Conservation (phyloP, 2,888 invertebrate species). For the Chloroclysta siterata region DNA sequence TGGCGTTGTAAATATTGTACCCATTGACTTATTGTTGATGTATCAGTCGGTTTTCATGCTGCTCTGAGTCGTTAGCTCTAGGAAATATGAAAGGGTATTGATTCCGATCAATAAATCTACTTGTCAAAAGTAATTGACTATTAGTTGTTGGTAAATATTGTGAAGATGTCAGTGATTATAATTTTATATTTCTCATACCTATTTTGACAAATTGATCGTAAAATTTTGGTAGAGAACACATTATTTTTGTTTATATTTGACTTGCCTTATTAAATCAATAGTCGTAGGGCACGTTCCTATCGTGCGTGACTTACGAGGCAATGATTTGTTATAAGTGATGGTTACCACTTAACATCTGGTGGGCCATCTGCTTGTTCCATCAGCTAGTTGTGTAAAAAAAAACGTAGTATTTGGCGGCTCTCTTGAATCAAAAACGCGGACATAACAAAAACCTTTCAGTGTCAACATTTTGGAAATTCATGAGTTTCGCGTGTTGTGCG, state of each 20-base stretch:
- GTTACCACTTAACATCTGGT: no score
- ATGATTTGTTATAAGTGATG: no score
- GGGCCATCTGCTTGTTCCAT: no score
- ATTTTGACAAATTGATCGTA: not conserved
- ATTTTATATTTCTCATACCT: not conserved
- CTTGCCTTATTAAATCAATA: not conserved
- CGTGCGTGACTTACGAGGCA: no score
- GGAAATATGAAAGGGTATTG: conserved; percentile 33
- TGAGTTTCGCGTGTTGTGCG: conserved; percentile 48
- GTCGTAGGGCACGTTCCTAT: no score
- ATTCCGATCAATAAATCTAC: conserved; percentile 28
- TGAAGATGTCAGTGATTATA: not conserved
- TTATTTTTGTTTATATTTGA: not conserved
- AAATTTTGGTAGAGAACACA: not conserved
- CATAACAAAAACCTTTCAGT: conserved; percentile 39
- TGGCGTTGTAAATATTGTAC: conserved; percentile 72
- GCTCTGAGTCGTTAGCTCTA: conserved; percentile 59
- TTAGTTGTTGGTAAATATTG: not conserved
- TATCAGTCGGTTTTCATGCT: conserved; percentile 64
- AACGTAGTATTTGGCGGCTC: conserved; percentile 6
- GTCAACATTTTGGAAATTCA: conserved; percentile 62
- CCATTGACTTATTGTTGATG: conserved; percentile 72
- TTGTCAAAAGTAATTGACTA: conserved; percentile 20
- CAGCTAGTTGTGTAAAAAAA: no score
- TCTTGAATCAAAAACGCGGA: conserved; percentile 2